Conservation (phyloP, 1,140 invertebrate species). For the Arctopsyche grandis region DNA sequence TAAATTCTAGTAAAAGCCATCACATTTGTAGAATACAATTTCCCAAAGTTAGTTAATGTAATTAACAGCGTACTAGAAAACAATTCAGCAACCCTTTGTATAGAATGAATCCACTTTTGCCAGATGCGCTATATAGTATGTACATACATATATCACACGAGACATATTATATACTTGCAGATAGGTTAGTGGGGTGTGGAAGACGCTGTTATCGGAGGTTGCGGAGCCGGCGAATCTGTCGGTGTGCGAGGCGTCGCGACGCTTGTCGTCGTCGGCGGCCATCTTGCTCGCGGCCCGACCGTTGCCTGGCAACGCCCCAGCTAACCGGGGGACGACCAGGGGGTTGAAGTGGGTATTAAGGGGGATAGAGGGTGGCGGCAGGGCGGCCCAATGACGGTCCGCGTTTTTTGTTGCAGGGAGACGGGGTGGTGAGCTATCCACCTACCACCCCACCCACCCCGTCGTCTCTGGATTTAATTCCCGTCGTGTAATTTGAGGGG, state of each 20-base stretch:
- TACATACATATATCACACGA: too few species aligned
- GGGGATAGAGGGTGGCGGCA: neutral
- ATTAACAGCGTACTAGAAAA: too few species aligned
- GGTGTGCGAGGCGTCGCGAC: constrained; percentile 34
- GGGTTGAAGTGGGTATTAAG: neutral
- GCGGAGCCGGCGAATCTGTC: neutral
- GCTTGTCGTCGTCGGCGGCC: constrained; percentile 44
- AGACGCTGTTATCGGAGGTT: neutral
- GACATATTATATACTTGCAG: too few species aligned
- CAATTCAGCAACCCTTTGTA: too few species aligned
- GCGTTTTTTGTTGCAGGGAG: constrained; percentile 36
- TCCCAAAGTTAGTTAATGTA: too few species aligned
- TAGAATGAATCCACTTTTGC: too few species aligned
- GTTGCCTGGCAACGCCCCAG: constrained; percentile 52
- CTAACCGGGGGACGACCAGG: neutral
- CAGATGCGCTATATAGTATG: too few species aligned
- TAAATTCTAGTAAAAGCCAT: too few species aligned
- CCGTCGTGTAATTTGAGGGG: constrained; percentile 39
- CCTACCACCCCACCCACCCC: constrained; percentile 10
- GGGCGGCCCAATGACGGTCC: constrained; percentile 50
- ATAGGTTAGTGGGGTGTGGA: neutral
- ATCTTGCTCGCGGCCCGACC: constrained; percentile 42
- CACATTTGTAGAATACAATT: too few species aligned
- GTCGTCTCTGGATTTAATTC: constrained; percentile 12
- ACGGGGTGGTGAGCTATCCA: constrained; percentile 35